These are phyloP conservation scores for Latrodectus geometricus DNA, from an alignment of 1,140 invertebrate species.

Conservation along the genomic window DNA sequence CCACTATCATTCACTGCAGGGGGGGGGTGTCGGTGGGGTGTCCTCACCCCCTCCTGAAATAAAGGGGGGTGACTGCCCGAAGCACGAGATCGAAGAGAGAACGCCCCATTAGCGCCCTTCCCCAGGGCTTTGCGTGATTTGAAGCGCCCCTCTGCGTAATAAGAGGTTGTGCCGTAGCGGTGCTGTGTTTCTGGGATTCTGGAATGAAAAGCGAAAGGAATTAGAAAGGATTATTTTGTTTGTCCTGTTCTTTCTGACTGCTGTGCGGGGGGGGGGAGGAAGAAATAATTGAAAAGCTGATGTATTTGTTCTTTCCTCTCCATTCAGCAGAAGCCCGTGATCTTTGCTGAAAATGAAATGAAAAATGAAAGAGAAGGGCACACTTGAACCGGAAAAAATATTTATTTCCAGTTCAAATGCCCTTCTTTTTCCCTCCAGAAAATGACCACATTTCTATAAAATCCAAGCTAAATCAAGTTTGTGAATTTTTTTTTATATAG, in stretches of 20 bases:
- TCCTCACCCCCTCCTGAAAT: neutral
- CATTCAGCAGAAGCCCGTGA: neutral
- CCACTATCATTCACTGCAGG: constrained; percentile 36
- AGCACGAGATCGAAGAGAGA: constrained; percentile 50
- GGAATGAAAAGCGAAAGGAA: constrained; percentile 42
- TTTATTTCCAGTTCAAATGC: too few species aligned
- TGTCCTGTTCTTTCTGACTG: constrained; percentile 12
- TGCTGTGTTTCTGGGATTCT: constrained; percentile 22
- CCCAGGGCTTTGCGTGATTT: constrained; percentile 48
- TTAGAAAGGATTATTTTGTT: constrained; percentile 52
- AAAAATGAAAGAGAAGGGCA: constrained; percentile 6
- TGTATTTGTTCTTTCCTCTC: neutral
- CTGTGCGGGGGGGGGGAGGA: neutral
- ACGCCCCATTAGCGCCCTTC: constrained; percentile 53
- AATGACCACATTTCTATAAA: too few species aligned
- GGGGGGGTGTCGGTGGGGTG: neutral
- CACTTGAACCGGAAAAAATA: neutral
- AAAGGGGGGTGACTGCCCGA: constrained; percentile 15
- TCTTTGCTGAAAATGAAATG: neutral
- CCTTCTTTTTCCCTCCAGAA: too few species aligned
- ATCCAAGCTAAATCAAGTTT: too few species aligned
- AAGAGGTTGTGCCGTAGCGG: constrained; percentile 9
- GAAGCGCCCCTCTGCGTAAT: constrained; percentile 46
- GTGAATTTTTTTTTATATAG: too few species aligned
- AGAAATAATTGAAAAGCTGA: constrained; percentile 31